phyloP scores from a whole-genome alignment of 2,797 vertebrate genomes.

The Gastrophryne carolinensis region DNA sequence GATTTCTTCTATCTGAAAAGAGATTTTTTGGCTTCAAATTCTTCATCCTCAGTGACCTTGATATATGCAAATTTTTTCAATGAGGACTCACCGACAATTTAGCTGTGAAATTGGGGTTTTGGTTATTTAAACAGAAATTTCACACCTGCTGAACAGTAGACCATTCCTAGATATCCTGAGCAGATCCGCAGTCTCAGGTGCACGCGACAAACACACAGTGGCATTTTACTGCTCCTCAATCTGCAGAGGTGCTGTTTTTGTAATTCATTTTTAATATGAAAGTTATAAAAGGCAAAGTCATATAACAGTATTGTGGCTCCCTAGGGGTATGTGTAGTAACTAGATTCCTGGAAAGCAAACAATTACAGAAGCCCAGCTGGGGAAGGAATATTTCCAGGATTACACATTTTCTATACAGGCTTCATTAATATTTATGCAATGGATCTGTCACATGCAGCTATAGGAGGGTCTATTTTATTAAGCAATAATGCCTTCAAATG shows the following conservation, averaged over 20 bases:
- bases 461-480: conserved; percentile 4
- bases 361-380: conserved; percentile 36
- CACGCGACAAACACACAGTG: not conserved
- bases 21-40: conserved; percentile 29
- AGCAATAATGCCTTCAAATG: not conserved
- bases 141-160: conserved; percentile 61
- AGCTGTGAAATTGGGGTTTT: conserved; percentile 70
- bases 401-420: conserved; percentile 14
- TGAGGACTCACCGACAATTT: conserved; percentile 59
- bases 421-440: conserved; percentile 36
- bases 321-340: conserved; percentile 17
- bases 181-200: conserved; percentile 16
- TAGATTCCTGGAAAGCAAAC: conserved; percentile 45
- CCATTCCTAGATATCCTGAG: conserved; percentile 45
- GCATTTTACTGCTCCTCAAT: not conserved
- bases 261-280: not conserved
- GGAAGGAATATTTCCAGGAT: conserved; percentile 5
- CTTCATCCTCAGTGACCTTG: conserved; percentile 68
- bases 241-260: not conserved
- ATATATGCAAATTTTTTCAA: conserved; percentile 68
- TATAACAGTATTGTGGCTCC: conserved; percentile 32
- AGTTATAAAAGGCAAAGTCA: not conserved
- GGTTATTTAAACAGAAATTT: conserved; percentile 65
- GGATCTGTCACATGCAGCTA: conserved; percentile 1
- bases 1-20: not conserved